Base-by-base conservation (phyloP, 2,797 vertebrate genomes). In the Sebastes steindachneri region DNA sequence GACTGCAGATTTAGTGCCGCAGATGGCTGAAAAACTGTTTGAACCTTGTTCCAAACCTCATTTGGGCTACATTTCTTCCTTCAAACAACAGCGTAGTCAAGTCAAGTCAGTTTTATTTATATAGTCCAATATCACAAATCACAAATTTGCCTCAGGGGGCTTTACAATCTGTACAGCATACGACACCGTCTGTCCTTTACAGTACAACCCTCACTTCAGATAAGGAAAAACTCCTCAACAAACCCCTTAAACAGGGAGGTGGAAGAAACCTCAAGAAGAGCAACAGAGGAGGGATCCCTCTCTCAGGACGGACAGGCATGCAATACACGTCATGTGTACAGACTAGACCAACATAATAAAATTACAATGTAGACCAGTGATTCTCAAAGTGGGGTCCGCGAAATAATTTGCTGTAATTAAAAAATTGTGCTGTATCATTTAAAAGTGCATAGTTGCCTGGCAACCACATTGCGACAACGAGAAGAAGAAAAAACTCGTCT, bases 1-100 rank as follows among this genome's bases (percentile, higher is more conserved):
- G 92, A 87, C 88, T 73, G 68, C 86, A 84, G 83, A 86, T 91
- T 91, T 88, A 83, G 55, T 82, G 73, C 89, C 84, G 77, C 90
- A 92, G 91, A 92, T 92, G 92, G 90, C 84, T 80, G 55, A 79
- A 86, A 90, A 88, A 84, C 64, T 3, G 80, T 87, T 85, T 87
- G 88, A 92, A 87, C 85, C 74, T 60, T 73, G 75, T 86, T 91
- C 86, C 86, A 85, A 92, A 86, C 63, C 80, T 89, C 64, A 45
- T 77, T 80, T 78, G 65, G 73, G 77, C 80, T 79, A 3, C 45
- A 65, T 74, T 82, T 76, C 51, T 55, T 54, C 68, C 64, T 82
- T 84, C 29, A 73, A 84, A 80, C 68, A 72, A 81, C 74, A 73
- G 14, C 57, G 48, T 53, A 21, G n/a, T 53, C 9, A n/a, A 10